Base-by-base conservation (phyloP, 2,797 vertebrate species). In the Adelosebastes latens region DNA sequence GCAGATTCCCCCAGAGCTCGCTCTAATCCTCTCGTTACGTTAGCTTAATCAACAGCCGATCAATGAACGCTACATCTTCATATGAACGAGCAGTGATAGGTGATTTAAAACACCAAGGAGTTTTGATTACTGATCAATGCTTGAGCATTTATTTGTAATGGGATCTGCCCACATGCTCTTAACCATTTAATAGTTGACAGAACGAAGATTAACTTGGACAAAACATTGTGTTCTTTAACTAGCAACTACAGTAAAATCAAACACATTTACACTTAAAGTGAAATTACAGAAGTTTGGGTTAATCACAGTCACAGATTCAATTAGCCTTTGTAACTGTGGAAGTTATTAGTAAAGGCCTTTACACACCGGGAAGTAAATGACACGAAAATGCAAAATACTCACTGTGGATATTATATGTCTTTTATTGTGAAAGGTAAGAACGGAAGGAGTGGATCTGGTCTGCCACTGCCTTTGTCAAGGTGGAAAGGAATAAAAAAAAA, bases 21-120 rank as follows among this genome's bases (percentile, higher is more conserved):
- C 52, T 69, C 82, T 82, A 72, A 85, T 87, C 31, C 18, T 14
- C 69, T 77, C 16, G 32, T 87, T 89, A 83, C 36, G 18, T 80
- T 67, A 9, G 20, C 27, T 77, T 78, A 81, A 92, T 90, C 81
- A 90, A 76, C 80, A 66, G 68, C 16, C 4, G 7, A 83, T 84
- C 73, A 10, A 77, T 77, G 14, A 42, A 34, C 1, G 24, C 59
- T 24, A 29, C 65, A 42, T 64, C 2, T 27, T 84, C 32, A 71
- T 69, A 77, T 75, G 70, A 78, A 79, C 49, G 74, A 71, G 83
- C 24, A 2, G 32, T 61, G 49, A 65, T 22, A 4, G 18, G 36
- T 73, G 63, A 36, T 81, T 82, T 80, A 32, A 85, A 77, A 71
- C 66, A 65, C 10, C 14, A 18, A 32, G 13, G 5, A 73, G 49